These are phyloP conservation scores for Scaptomyza tumidula DNA, from an alignment of 2,888 invertebrate species.

Conservation along the genomic window DNA sequence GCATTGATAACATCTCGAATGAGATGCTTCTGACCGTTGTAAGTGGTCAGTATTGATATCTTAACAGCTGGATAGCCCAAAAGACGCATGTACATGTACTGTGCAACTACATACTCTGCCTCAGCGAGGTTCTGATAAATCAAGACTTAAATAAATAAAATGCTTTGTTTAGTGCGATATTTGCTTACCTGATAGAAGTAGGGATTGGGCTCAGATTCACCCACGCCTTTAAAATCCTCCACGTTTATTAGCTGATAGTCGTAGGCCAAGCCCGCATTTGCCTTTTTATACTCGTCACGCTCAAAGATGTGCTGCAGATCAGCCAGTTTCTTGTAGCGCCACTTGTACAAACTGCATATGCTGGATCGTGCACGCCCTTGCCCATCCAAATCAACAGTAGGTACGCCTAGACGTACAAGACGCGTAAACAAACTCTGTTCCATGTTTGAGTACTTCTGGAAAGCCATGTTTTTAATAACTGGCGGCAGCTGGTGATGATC, in stretches of 20 bases:
- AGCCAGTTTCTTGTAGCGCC: slow-evolving; percentile 98
- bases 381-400: slow-evolving; percentile 98
- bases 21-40: slow-evolving; percentile 99
- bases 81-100: slow-evolving; percentile 99
- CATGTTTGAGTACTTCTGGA: slow-evolving; percentile 99
- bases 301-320: slow-evolving; percentile 95
- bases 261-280: slow-evolving; percentile 96
- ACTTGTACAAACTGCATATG: slow-evolving; percentile 96
- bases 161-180: no score
- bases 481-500: slow-evolving; percentile 99
- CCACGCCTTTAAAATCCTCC: slow-evolving; percentile 97
- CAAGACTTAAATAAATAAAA: slow-evolving; percentile 1
- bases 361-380: slow-evolving; percentile 97
- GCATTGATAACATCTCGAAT: slow-evolving; percentile 97
- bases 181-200: slow-evolving; percentile 96
- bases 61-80: slow-evolving; percentile 98
- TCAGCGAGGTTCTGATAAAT: slow-evolving; percentile 90
- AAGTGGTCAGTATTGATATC: slow-evolving; percentile 98
- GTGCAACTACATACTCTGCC: slow-evolving; percentile 97
- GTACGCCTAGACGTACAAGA: slow-evolving; percentile 97
- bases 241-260: slow-evolving; percentile 99
- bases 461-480: slow-evolving; percentile 99
- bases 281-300: slow-evolving; percentile 93
- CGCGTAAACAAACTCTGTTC: slow-evolving; percentile 99
- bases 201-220: slow-evolving; percentile 98